These are phyloP conservation scores for Nemotelus nigrinus DNA, from an alignment of 2,888 invertebrate genomes.

Conservation along the genomic window DNA sequence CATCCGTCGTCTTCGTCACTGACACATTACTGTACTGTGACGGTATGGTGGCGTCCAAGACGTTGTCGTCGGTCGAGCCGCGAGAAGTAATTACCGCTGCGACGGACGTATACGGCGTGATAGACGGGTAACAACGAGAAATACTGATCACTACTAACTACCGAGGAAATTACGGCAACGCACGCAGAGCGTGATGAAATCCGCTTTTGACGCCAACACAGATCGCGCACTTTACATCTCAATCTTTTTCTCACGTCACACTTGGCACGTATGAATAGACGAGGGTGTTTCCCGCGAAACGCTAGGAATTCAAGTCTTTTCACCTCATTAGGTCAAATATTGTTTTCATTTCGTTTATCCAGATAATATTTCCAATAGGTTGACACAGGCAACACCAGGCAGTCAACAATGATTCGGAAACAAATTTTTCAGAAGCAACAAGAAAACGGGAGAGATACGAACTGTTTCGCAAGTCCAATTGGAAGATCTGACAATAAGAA, in stretches of 20 bases:
- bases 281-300: constrained; percentile 23
- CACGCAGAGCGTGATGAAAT: not conserved
- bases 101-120: not conserved
- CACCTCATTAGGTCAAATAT: not conserved
- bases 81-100: constrained; percentile 9
- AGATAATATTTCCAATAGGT: no score
- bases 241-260: constrained; percentile 3
- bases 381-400: no score
- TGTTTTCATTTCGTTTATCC: no score
- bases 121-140: not conserved
- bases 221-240: not conserved
- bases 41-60: no score
- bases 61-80: not conserved
- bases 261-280: not conserved
- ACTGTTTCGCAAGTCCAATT: constrained; percentile 27
- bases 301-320: not conserved
- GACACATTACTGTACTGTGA: no score
- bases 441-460: constrained; percentile 27
- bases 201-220: constrained; percentile 8
- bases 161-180: constrained; percentile 14
- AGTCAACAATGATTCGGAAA: no score
- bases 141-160: constrained; percentile 6
- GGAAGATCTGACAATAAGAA: not conserved
- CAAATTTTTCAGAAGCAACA: constrained; percentile 31
- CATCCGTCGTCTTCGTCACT: not conserved